phyloP scores from a whole-genome alignment of 2,797 vertebrate genomes.

The Megalops cyprinoides region DNA sequence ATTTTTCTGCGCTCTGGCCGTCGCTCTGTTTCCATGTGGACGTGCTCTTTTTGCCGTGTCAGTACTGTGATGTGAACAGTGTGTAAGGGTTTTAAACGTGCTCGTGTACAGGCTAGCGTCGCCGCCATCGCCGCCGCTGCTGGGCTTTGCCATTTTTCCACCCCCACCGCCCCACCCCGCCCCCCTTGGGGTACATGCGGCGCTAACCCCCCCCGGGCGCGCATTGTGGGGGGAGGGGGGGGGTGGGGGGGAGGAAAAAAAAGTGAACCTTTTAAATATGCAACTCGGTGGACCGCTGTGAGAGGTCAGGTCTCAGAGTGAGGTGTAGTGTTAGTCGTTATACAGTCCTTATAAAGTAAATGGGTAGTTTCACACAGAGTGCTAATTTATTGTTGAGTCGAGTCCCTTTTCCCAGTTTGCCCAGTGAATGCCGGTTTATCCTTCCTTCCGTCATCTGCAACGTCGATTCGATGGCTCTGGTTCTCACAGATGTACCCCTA shows the following conservation, averaged over 20 bases:
- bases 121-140: too few relatives aligned
- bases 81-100: slow-evolving; percentile 45
- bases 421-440: not conserved
- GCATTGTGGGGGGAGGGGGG: too few relatives aligned
- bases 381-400: slow-evolving; percentile 40
- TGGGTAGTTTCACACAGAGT: slow-evolving; percentile 51
- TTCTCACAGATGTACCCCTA: not conserved
- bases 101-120: slow-evolving; percentile 50
- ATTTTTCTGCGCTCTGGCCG: slow-evolving; percentile 42
- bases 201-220: too few relatives aligned
- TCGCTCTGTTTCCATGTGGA: slow-evolving; percentile 50
- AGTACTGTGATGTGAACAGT: slow-evolving; percentile 46
- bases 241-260: too few relatives aligned
- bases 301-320: slow-evolving; percentile 38
- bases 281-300: slow-evolving; percentile 56
- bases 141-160: slow-evolving; percentile 31
- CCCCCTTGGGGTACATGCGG: too few relatives aligned
- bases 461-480: not conserved
- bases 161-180: too few relatives aligned
- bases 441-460: not conserved
- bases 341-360: slow-evolving; percentile 37
- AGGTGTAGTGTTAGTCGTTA: slow-evolving; percentile 48
- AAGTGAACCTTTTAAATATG: slow-evolving; percentile 64
- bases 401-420: not conserved
- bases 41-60: slow-evolving; percentile 52